Evolutionary conservation across 2,797 vertebrate genomes (phyloP).

Genomic region (Cyprinella venusta): DNA sequence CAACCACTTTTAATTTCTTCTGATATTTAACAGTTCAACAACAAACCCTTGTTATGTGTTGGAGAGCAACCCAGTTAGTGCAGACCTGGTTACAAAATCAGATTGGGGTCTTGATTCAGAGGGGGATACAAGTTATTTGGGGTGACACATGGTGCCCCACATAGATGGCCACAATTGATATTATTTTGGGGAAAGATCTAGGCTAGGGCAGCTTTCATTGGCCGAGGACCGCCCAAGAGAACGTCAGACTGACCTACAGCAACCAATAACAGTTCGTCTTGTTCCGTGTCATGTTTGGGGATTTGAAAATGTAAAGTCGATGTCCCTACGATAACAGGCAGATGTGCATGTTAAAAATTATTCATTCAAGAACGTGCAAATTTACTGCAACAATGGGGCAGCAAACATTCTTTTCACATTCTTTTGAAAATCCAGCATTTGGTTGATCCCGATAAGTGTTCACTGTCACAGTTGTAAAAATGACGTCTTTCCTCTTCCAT

Average conservation of each 20-base stretch:
- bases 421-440: neutral
- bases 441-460: neutral
- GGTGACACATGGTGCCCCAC: neutral
- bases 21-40: neutral
- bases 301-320: neutral
- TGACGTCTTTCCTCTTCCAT: neutral
- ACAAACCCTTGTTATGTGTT: neutral
- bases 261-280: neutral
- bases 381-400: neutral
- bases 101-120: neutral
- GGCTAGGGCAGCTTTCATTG: neutral
- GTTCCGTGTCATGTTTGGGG: neutral
- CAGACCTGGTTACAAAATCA: neutral
- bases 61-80: conserved; percentile 2
- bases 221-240: neutral
- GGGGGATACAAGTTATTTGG: neutral
- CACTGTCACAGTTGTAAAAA: neutral
- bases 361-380: neutral
- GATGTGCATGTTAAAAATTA: neutral
- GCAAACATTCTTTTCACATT: too few relatives aligned
- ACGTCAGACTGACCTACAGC: neutral
- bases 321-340: neutral
- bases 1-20: neutral
- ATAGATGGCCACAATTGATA: conserved; percentile 17
- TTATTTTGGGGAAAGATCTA: conserved; percentile 2